Base-by-base conservation (phyloP, 2,797 vertebrate genomes). In the Cirrhinus mrigala region DNA sequence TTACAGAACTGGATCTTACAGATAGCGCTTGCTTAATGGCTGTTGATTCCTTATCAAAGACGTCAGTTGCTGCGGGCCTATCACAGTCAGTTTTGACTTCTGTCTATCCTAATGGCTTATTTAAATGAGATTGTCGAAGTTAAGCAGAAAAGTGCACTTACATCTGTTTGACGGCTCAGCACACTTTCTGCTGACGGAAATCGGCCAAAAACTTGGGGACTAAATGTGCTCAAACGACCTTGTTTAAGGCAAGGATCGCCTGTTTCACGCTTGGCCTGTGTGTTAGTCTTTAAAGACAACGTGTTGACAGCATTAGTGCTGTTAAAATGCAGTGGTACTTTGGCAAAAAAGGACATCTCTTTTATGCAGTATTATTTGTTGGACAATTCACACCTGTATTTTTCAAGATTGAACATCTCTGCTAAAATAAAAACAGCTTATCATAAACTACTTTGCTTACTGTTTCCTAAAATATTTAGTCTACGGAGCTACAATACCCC, bases 221-320 rank as follows among this genome's bases (percentile, higher is more conserved):
- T 69, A 46, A 84, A 60, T 79, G 75, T 58, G 52, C 24, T 78
- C 18, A 24, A 84, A 78, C 4, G 20, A n/a, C 83, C 64, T 84
- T 84, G 37, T 84, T 46, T 46, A 27, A 54, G 3, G 50, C 8
- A 33, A 84, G 12, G 56, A 14, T 44, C 68, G 48, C 4, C 48
- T 84, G 9, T 77, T 77, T 84, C 29, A 77, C 4, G 10, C 22
- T 48, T 75, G 70, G 60, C 56, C 50, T 56, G 2, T 33, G 18
- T 20, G 27, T 48, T 73, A 48, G 68, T 77, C 33, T 68, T 54
- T 29, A 29, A 37, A 68, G 40, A 71, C 22, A 44, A n/a, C 18
- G 20, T 81, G 79, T 60, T 60, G n/a, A 60, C 54, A 64, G 18
- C 69, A 74, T 62, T 82, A 24, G 46, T 37, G 24, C 29, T 52